A percentile compares a stretch with the other conserved stretches of the same genome.
Evolutionary conservation across 2,113 vertebrate species (phyloP).

Genomic region (Xenopus laevis): DNA sequence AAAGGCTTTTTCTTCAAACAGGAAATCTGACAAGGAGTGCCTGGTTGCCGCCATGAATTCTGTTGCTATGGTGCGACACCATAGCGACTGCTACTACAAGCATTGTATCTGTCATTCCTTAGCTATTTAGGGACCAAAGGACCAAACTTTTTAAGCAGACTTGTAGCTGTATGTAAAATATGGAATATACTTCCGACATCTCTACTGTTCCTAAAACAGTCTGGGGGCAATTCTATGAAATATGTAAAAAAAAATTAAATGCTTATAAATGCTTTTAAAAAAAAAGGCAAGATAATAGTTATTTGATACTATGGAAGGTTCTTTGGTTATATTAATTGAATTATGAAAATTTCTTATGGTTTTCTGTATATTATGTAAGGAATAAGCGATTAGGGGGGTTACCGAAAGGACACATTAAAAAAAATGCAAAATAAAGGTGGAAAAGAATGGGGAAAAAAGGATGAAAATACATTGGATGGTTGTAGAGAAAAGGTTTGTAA

Average conservation of each 20-base stretch:
- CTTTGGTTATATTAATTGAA: constrained; percentile 79
- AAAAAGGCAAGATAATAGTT: constrained; percentile 86
- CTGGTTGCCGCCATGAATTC: constrained; percentile 86
- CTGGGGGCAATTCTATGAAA: constrained; percentile 84
- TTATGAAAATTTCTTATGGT: constrained; percentile 78
- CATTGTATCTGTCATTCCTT: constrained; percentile 99
- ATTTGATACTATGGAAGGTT: constrained; percentile 81
- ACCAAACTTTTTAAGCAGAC: constrained; percentile 99
- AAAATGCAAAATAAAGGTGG: constrained; percentile 51
- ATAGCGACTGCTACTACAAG: constrained; percentile 80
- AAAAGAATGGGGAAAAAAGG: constrained; percentile 49
- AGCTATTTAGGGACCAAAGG: constrained; percentile 99
- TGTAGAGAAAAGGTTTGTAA: constrained; percentile 73
- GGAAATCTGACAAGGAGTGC: constrained; percentile 81
- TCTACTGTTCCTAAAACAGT: constrained; percentile 77
- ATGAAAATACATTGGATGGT: constrained; percentile 57
- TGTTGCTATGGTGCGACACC: constrained; percentile 71
- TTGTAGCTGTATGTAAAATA: constrained; percentile 95
- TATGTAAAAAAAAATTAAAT: constrained; percentile 69
- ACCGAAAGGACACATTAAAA: constrained; percentile 44
- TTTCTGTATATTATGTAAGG: constrained; percentile 77
- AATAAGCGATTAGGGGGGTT: constrained; percentile 56
- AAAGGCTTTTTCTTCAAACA: constrained; percentile 64
- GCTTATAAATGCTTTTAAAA: constrained; percentile 85
- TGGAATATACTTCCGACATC: constrained; percentile 84